Base-by-base conservation (phyloP, 2,113 vertebrate species). In the Cephalophus harveyi region DNA sequence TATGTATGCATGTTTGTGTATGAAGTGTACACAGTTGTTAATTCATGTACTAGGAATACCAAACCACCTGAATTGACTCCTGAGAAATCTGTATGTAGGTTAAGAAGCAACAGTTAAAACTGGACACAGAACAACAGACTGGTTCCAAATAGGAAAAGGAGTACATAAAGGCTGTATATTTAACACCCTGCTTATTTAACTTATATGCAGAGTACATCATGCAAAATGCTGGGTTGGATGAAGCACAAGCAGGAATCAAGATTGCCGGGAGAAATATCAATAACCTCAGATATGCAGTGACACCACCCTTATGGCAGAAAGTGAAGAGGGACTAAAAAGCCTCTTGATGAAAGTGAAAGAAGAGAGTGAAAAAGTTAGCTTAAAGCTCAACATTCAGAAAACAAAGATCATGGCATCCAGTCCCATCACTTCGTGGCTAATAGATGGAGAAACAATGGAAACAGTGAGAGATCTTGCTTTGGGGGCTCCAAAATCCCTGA, bases 211-310 rank as follows among this genome's bases (percentile, higher is more conserved):
- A 67, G 64, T 21, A 67, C 33, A 36, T 21, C n/a, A 67, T 67
- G 8, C 0, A 0, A 36, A 67, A 36, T 2, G 4, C 17, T 0
- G 0, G n/a, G 1, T 2, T 67, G 64, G 64, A 21, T 1, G n/a
- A 21, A 21, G 1, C n/a, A 5, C 64, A 67, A 67, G 64, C 33
- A 5, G 64, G n/a, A 71, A 71, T 71, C 8, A 71, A 36, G 64
- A 36, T 5, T 71, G 2, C n/a, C 0, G 0, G 19, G 9, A 36
- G n/a, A 36, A 71, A 71, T 11, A 71, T 11, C 64, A 71, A 36
- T 21, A 71, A 71, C 17, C n/a, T 36, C n/a, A 36, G 33, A 71
- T 36, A 71, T 36, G n/a, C 64, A 71, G n/a, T 67, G 64, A 71
- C n/a, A 71, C 17, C n/a, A 71, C 4, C 9, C 8, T 71, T 71